Base-by-base conservation (phyloP, 2,113 vertebrate genomes). In the Urocynchramus pylzowi region DNA sequence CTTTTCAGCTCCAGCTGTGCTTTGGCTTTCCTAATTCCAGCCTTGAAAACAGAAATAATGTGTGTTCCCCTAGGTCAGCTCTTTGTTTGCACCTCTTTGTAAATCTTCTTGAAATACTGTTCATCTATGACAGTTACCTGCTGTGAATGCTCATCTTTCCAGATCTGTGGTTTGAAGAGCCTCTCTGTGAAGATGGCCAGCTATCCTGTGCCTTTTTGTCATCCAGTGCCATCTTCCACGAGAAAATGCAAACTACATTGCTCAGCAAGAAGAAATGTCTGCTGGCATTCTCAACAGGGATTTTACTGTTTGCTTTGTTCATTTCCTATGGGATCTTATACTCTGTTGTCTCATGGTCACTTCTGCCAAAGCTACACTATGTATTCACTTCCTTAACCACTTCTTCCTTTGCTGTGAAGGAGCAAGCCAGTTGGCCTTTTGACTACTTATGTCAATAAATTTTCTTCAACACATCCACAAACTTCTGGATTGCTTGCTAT, bases 231-330 rank as follows among this genome's bases (percentile, higher is more conserved):
- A 30, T 44, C 24, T 69, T 74, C 7, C 39, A 24, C 2, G 6
- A 49, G 35, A 78, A 78, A 49, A 17, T 44, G 9, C 19, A 30
- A 82, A 39, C 10, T 23, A 20, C 0, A 0, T 9, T 73, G 4
- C 6, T 86, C 22, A 45, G 23, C 12, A 63, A 65, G 17, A 68
- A 57, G 23, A 90, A 56, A 80, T 47, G 15, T 57, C 2, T 13
- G 81, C 74, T 39, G 59, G 8, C 17, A 84, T 24, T 27, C 26
- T 84, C 17, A 37, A 5, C 14, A 52, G 27, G 37, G 30, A 53
- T 68, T 81, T 56, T n/a, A 5, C 4, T 53, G 3, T 52, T 93
- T 71, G 4, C 5, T 21, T 61, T 42, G 8, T 17, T 47, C 5
- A 19, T 56, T 57, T 84, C 15, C 42, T 56, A 12, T 28, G 28